These are phyloP conservation scores for Listrodromus nycthemerus DNA, from an alignment of 2,888 invertebrate species.

Conservation along the genomic window DNA sequence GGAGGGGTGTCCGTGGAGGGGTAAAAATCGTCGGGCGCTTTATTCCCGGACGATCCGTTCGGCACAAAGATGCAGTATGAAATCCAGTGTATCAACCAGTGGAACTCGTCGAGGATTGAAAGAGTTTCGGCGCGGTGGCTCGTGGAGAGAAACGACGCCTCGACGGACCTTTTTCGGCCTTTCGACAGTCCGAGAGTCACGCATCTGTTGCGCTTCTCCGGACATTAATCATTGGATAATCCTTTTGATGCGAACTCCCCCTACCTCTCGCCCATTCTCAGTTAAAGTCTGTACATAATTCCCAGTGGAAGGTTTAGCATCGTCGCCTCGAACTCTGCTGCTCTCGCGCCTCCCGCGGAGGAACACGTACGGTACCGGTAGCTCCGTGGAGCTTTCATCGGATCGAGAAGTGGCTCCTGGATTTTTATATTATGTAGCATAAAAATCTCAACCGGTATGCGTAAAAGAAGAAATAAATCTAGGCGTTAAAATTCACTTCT, in stretches of 20 bases:
- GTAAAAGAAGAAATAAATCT: slow-evolving; percentile 13
- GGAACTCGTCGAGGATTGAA: slow-evolving; percentile 51
- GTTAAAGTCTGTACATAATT: slow-evolving; percentile 42
- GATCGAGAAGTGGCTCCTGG: slow-evolving; percentile 15
- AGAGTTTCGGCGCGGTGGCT: slow-evolving; percentile 31
- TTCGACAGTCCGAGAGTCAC: slow-evolving; percentile 72
- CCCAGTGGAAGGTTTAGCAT: slow-evolving; percentile 36
- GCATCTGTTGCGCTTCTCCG: slow-evolving; percentile 79
- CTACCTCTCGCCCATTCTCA: slow-evolving; percentile 59
- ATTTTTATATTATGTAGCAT: slow-evolving; percentile 42
- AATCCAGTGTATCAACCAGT: slow-evolving; percentile 31
- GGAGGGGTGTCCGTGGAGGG: slow-evolving; percentile 26
- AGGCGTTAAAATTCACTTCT: slow-evolving; percentile 46
- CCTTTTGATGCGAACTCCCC: slow-evolving; percentile 73
- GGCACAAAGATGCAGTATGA: slow-evolving; percentile 34
- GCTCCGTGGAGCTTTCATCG: not conserved
- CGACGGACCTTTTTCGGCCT: slow-evolving; percentile 69
- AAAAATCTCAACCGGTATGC: not conserved
- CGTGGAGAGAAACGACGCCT: slow-evolving; percentile 32
- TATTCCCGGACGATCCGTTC: slow-evolving; percentile 54
- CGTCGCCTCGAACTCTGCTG: slow-evolving; percentile 7
- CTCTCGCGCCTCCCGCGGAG: slow-evolving; percentile 11
- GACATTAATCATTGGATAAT: slow-evolving; percentile 81
- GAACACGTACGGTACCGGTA: not conserved
- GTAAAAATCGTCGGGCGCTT: slow-evolving; percentile 18